Conservation (phyloP, 1,140 invertebrate species). For the Cotesia chilonis region DNA sequence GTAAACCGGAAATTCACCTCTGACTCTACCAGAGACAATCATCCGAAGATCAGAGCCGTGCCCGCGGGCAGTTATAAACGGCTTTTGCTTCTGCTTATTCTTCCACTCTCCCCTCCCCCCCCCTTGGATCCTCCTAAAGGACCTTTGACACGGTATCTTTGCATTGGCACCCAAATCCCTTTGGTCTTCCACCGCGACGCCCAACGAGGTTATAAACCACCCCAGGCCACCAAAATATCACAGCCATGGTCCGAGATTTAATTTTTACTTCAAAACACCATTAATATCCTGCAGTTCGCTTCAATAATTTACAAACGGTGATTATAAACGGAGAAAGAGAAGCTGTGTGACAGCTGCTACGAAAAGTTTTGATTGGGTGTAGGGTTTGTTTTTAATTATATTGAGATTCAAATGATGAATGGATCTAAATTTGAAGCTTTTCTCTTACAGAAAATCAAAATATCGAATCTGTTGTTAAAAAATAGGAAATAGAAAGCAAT, state of each 20-base stretch:
- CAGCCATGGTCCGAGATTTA: neutral
- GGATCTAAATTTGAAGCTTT: too few relatives aligned
- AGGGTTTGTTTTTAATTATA: too few relatives aligned
- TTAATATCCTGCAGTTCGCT: too few relatives aligned
- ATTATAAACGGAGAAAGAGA: too few relatives aligned
- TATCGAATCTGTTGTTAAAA: too few relatives aligned
- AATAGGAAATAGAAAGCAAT: too few relatives aligned
- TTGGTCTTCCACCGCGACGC: neutral
- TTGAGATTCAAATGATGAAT: too few relatives aligned
- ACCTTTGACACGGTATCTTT: slow-evolving; percentile 14
- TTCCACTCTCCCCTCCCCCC: neutral
- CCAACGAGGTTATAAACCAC: neutral
- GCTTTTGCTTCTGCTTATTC: slow-evolving; percentile 40
- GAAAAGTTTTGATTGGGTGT: too few relatives aligned
- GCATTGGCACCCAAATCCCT: neutral
- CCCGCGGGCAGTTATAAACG: slow-evolving; percentile 59
- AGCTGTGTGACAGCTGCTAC: too few relatives aligned
- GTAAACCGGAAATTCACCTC: slow-evolving; percentile 33
- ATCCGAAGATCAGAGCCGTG: slow-evolving; percentile 55
- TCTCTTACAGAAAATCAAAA: too few relatives aligned
- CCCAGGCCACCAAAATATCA: slow-evolving; percentile 9
- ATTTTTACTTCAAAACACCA: too few relatives aligned
- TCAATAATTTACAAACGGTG: too few relatives aligned
- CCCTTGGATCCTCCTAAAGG: slow-evolving; percentile 14
- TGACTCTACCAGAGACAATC: slow-evolving; percentile 54